phyloP scores from a whole-genome alignment of 2,888 invertebrate species.

The Leucoma salicis region DNA sequence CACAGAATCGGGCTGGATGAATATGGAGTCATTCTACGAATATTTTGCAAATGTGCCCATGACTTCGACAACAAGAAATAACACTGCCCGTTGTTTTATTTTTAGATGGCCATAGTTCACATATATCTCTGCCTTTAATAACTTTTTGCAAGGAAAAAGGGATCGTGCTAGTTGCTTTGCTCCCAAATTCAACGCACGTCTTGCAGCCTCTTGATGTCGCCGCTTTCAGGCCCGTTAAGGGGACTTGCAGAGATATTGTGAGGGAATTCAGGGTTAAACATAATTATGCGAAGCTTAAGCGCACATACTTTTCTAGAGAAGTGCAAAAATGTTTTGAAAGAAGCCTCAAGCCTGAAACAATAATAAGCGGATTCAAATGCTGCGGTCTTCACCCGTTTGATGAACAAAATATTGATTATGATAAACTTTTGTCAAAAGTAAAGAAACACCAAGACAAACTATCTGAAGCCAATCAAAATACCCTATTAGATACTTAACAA shows the following conservation, averaged over 20 bases:
- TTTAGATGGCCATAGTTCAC: conserved; percentile 29
- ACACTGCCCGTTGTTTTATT: conserved; percentile 27
- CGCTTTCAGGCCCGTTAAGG: conserved; percentile 23
- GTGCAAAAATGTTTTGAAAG: conserved; percentile 25
- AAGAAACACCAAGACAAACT: conserved; percentile 9
- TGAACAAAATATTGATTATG: conserved; percentile 5
- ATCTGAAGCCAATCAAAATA: conserved; percentile 10
- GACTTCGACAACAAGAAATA: conserved; percentile 23
- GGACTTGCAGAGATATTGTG: conserved; percentile 17
- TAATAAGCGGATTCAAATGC: conserved; percentile 17
- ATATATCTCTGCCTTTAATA: conserved; percentile 19
- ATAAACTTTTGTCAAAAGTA: conserved; percentile 8
- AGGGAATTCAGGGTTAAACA: conserved; percentile 21
- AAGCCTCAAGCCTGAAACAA: conserved; percentile 19
- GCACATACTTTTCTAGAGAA: conserved; percentile 23
- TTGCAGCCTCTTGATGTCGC: conserved; percentile 26
- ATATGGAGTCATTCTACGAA: conserved; percentile 25
- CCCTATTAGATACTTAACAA: conserved; percentile 5
- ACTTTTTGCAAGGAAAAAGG: conserved; percentile 29
- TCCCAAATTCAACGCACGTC: conserved; percentile 23
- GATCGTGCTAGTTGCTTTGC: conserved; percentile 13
- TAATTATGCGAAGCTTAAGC: conserved; percentile 22
- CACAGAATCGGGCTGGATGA: conserved; percentile 28
- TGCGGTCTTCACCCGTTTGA: conserved; percentile 10
- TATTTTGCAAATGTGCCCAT: conserved; percentile 23